Conservation (phyloP, 2,888 invertebrate genomes). For the Synanthedon vespiformis region DNA sequence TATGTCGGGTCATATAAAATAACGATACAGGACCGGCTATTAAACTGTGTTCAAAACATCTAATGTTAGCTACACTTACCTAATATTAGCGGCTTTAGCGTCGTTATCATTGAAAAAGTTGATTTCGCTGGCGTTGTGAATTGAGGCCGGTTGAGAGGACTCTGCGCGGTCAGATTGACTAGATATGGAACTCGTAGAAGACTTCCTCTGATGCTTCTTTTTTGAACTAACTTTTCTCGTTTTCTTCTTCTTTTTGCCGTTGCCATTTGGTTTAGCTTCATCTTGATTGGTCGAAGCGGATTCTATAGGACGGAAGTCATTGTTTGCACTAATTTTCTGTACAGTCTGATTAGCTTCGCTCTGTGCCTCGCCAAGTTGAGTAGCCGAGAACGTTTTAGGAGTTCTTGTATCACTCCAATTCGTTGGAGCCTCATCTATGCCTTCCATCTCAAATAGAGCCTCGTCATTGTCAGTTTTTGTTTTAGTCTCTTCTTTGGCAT, state of each 20-base stretch:
- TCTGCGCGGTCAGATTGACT: slow-evolving; percentile 66
- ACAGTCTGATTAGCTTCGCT: slow-evolving; percentile 66
- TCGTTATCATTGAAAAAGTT: slow-evolving; percentile 95
- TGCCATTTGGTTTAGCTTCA: slow-evolving; percentile 66
- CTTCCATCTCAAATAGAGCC: slow-evolving; percentile 78
- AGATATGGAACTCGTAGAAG: slow-evolving; percentile 68
- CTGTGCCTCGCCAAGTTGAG: slow-evolving; percentile 56
- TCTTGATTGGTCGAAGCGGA: slow-evolving; percentile 46
- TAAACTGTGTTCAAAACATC: too few species aligned
- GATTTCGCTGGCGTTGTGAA: slow-evolving; percentile 44
- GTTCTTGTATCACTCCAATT: slow-evolving; percentile 63
- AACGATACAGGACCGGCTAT: too few species aligned
- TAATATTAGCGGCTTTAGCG: slow-evolving; percentile 74
- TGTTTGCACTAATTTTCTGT: slow-evolving; percentile 73
- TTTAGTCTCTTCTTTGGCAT: slow-evolving; percentile 35
- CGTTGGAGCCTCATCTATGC: slow-evolving; percentile 66
- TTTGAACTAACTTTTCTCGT: slow-evolving; percentile 84
- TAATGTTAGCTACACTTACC: slow-evolving; percentile 39
- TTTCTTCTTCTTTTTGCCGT: slow-evolving; percentile 79
- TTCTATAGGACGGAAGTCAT: slow-evolving; percentile 74
- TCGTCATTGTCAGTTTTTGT: slow-evolving; percentile 40
- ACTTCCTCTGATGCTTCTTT: slow-evolving; percentile 83
- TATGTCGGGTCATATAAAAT: too few species aligned
- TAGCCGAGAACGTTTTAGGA: slow-evolving; percentile 68
- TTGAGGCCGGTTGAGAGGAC: slow-evolving; percentile 48